Evolutionary conservation across 2,113 vertebrate species (phyloP).

Genomic region (Saccopteryx leptura): DNA sequence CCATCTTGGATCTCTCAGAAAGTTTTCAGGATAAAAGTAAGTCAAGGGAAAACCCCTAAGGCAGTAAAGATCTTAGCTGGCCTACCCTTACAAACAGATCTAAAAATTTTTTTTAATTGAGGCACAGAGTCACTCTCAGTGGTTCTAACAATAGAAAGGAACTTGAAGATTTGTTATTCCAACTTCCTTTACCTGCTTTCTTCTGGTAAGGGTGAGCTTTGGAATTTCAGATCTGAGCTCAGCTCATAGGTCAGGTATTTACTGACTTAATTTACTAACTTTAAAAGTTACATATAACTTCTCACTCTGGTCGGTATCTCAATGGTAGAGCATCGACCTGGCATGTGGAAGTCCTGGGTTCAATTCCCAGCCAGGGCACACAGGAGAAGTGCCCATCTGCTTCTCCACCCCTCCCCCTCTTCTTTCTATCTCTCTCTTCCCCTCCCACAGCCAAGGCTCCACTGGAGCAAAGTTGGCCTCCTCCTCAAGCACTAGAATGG

Average conservation of each 20-base stretch:
- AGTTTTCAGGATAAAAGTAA: neutral
- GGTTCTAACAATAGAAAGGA: neutral
- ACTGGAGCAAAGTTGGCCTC: too few species aligned
- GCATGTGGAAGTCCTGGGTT: too few species aligned
- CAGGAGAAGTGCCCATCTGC: too few species aligned
- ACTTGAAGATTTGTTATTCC: neutral
- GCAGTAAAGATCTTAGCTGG: neutral
- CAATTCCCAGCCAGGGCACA: too few species aligned
- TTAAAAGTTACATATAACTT: neutral
- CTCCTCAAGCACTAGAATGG: too few species aligned
- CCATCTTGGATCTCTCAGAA: too few species aligned
- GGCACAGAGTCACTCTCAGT: neutral
- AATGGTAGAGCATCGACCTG: too few species aligned
- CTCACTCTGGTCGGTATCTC: too few species aligned
- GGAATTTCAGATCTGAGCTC: neutral
- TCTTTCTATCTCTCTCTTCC: too few species aligned
- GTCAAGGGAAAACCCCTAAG: neutral
- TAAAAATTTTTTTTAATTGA: neutral
- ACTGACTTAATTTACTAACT: neutral
- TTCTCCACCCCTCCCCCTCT: too few species aligned
- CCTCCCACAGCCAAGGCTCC: too few species aligned
- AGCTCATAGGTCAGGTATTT: neutral
- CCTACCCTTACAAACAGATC: neutral
- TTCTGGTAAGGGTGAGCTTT: neutral
- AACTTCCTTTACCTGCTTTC: slow-evolving; percentile 8